phyloP scores from a whole-genome alignment of 2,113 vertebrate genomes.

The Toxotes chatareus region DNA sequence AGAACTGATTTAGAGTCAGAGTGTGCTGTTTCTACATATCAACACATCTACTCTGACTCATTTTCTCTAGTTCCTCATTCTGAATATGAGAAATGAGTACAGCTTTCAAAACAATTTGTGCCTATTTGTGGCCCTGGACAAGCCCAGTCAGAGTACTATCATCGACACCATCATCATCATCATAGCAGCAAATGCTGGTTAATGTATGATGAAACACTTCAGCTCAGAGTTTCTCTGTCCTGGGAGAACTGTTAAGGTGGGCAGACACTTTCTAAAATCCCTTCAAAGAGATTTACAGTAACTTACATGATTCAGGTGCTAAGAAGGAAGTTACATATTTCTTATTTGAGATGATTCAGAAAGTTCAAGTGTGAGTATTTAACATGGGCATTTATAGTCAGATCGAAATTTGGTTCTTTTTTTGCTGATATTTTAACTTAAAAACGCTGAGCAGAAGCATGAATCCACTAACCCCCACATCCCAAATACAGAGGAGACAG shows the following conservation, averaged over 20 bases:
- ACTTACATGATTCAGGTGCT: conserved; percentile 10
- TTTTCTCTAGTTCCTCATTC: conserved; percentile 66
- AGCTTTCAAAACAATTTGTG: conserved; percentile 60
- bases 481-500: conserved; percentile 7
- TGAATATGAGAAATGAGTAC: conserved; percentile 58
- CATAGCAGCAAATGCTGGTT: conserved; percentile 44
- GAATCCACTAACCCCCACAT: neutral
- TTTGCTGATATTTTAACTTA: neutral
- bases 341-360: neutral
- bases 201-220: conserved; percentile 57
- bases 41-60: conserved; percentile 66
- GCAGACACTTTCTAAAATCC: conserved; percentile 5
- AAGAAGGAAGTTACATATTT: neutral
- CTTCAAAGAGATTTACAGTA: conserved; percentile 21
- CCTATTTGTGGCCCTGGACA: conserved; percentile 69
- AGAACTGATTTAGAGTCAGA: conserved; percentile 53
- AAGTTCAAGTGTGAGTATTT: conserved; percentile 1
- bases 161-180: conserved; percentile 14
- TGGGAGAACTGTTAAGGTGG: conserved; percentile 3
- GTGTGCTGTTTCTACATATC: conserved; percentile 46
- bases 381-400: neutral
- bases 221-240: conserved; percentile 1
- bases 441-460: neutral
- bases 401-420: neutral
- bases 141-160: conserved; percentile 56